Base-by-base conservation (phyloP, 35 echinoderm and acorn worm species). In the Ptychodera flava region DNA sequence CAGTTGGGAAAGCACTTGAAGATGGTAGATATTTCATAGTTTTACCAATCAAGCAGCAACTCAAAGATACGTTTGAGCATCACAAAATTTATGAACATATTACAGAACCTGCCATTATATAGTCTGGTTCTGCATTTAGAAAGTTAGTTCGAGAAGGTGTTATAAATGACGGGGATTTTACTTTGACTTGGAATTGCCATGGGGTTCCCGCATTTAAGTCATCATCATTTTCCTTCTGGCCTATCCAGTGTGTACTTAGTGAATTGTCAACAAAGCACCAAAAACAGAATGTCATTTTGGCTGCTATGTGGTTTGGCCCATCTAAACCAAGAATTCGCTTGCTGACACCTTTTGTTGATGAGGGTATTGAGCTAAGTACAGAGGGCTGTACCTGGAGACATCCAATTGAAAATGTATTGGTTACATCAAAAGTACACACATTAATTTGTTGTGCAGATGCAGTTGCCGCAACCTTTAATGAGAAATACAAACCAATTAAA, bases 371-470 rank as follows among this genome's bases (percentile, higher is more conserved):
- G 32, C 75, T 36, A 12, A 12, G 32, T 15, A 85, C 31, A 31
- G 0, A 85, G 37, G 83, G 84, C 37, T 31, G 38, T 85, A 30
- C 28, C 6, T 85, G 84, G 45, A 85, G 75, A 64, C 22, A 22
- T 22, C 45, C 45, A 64, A 22, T 6, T 64, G 45, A 64, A 64
- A 64, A 22, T 64, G 45, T 12, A 64, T 22, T 64, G 45, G 22
- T 22, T 12, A 64, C 6, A 64, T 12, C 91, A 27, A 88, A 86
- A 32, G 87, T 89, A 0, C 80, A 77, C 36, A 36, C 87, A 16
- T 80, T 82, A 1, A 80, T 85, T 80, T 34, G 80, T 79, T 82
- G 80, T 35, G 81, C 53, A 77, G 87, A 92, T 89, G 89, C 91
- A 78, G 79, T 88, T 78, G 86, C 86, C 32, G n/a, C 32, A 87